A percentile compares a stretch with the other conserved stretches of the same genome.
Evolutionary conservation across 2,888 invertebrate species (phyloP).

Genomic region (Tromatobia lineatoria): DNA sequence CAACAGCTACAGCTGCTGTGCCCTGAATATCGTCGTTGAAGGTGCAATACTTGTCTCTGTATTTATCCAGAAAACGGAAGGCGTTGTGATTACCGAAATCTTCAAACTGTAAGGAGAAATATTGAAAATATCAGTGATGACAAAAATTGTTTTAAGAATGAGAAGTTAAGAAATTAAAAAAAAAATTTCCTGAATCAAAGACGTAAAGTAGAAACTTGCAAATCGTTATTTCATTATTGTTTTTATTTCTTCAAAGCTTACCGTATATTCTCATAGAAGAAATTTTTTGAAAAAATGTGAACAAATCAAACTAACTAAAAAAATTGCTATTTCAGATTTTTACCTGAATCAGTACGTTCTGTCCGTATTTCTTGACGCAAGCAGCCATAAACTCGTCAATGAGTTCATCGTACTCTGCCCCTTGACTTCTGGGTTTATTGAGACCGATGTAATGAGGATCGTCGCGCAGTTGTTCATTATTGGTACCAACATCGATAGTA

Average conservation of each 20-base stretch:
- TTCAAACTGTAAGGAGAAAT: constrained; percentile 92
- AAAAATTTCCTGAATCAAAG: too few relatives aligned
- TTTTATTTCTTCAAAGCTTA: too few relatives aligned
- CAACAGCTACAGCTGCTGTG: constrained; percentile 98
- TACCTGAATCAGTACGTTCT: constrained; percentile 93
- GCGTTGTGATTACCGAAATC: constrained; percentile 99
- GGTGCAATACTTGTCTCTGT: constrained; percentile 96
- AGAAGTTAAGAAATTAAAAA: too few relatives aligned
- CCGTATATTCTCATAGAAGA: too few relatives aligned
- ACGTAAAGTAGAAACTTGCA: too few relatives aligned
- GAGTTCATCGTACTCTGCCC: constrained; percentile 95
- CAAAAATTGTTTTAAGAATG: neutral
- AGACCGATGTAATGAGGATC: constrained; percentile 98
- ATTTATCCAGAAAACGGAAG: constrained; percentile 96
- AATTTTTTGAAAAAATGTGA: too few relatives aligned
- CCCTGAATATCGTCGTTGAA: constrained; percentile 99
- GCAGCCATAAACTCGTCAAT: constrained; percentile 99
- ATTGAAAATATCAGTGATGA: constrained; percentile 45
- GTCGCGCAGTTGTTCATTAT: constrained; percentile 94
- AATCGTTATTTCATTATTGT: too few relatives aligned
- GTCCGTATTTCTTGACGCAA: constrained; percentile 94
- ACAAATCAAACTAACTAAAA: too few relatives aligned
- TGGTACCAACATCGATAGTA: constrained; percentile 97
- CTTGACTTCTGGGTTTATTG: constrained; percentile 93
- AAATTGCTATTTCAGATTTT: constrained; percentile 48